Evolutionary conservation across 2,797 vertebrate genomes (phyloP).

Genomic region (Salmo trutta): DNA sequence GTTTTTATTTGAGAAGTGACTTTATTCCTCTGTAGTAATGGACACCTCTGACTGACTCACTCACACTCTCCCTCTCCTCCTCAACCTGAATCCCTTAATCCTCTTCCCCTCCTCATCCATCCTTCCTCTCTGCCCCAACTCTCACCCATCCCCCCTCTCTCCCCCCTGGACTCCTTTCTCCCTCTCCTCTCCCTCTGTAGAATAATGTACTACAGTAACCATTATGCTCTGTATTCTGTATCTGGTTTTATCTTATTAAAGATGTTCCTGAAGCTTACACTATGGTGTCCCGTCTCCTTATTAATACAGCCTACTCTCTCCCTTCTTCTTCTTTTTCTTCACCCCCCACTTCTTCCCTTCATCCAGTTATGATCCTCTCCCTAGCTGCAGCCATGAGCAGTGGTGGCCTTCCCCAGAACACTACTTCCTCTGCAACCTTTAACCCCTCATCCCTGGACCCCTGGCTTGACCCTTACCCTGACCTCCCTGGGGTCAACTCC

Average conservation of each 20-base stretch:
- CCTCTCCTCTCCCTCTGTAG: background rate
- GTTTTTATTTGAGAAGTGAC: background rate
- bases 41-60: background rate
- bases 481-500: conserved; percentile 52
- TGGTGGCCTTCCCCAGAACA: conserved; percentile 59
- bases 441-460: conserved; percentile 20
- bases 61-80: background rate
- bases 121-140: background rate
- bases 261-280: background rate
- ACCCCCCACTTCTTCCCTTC: conserved; percentile 13
- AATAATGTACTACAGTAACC: background rate
- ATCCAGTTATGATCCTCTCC: conserved; percentile 82
- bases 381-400: conserved; percentile 78
- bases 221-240: background rate
- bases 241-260: background rate
- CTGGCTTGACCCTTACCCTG: conserved; percentile 7
- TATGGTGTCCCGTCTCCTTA: background rate
- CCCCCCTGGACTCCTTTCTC: background rate
- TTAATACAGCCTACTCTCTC: background rate
- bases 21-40: conserved; percentile 4
- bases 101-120: background rate
- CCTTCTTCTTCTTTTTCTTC: background rate
- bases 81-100: background rate
- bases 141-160: background rate
- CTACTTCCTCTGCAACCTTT: conserved; percentile 43